A percentile compares a stretch with the other conserved stretches of the same genome.
Evolutionary conservation across 2,888 invertebrate genomes (phyloP).

Genomic region (Archips xylosteana): DNA sequence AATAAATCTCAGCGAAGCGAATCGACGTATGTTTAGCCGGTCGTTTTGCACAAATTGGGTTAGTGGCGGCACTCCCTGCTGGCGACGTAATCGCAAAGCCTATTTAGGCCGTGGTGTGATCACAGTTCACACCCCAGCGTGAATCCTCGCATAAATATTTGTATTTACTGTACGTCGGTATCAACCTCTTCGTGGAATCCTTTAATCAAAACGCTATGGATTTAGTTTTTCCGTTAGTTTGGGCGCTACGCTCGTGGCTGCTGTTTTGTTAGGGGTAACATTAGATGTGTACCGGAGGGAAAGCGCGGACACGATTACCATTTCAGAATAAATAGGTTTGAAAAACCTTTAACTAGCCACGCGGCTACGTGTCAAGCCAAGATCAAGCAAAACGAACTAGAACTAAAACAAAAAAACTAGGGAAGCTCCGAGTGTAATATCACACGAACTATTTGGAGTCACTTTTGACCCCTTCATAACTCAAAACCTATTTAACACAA

Average conservation of each 20-base stretch:
- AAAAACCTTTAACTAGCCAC: not conserved
- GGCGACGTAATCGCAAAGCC: conserved; percentile 74
- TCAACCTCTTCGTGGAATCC: conserved; percentile 9
- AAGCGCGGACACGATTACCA: not conserved
- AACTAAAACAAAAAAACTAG: too few relatives aligned
- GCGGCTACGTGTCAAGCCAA: too few relatives aligned
- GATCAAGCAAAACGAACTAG: too few relatives aligned
- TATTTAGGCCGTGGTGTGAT: conserved; percentile 72
- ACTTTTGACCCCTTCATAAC: too few relatives aligned
- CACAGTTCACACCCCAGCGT: conserved; percentile 69
- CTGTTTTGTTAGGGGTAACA: conserved; percentile 3
- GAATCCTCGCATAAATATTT: conserved; percentile 73
- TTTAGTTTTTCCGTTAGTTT: conserved; percentile 20
- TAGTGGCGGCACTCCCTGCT: conserved; percentile 69
- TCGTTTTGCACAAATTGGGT: conserved; percentile 79
- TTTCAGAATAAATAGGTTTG: not conserved
- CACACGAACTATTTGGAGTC: too few relatives aligned
- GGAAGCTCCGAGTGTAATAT: too few relatives aligned
- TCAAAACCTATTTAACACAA: too few relatives aligned
- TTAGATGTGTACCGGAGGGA: not conserved
- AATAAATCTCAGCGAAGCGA: conserved; percentile 71
- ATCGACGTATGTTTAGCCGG: conserved; percentile 73
- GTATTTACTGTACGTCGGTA: conserved; percentile 50
- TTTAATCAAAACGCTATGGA: conserved; percentile 27
- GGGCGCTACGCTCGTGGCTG: conserved; percentile 10